A percentile compares a stretch with the other conserved stretches of the same genome.
phyloP scores from a whole-genome alignment of 1,140 invertebrate species.

The Cyrtorhinus lividipennis region DNA sequence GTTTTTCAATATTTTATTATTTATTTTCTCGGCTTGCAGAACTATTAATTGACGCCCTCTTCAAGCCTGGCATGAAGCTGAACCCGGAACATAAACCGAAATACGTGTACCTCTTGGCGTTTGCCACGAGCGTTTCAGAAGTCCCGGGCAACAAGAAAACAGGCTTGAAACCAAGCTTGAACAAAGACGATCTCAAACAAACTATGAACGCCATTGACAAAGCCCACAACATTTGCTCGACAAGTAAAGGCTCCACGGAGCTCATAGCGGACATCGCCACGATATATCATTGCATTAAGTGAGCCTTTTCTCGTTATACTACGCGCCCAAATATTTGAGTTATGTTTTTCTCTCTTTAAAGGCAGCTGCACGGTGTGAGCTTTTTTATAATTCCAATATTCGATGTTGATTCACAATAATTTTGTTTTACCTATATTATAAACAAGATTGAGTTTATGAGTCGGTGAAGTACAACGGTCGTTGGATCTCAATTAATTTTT shows the following conservation, averaged over 20 bases:
- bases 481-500: too few species aligned
- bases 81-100: conserved; percentile 96
- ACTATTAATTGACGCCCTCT: conserved; percentile 82
- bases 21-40: conserved; percentile 40
- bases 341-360: too few species aligned
- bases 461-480: too few species aligned
- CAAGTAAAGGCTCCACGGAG: conserved; percentile 83
- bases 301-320: conserved; percentile 26
- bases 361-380: too few species aligned
- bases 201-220: conserved; percentile 88
- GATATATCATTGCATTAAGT: conserved; percentile 83
- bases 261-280: conserved; percentile 76
- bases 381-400: too few species aligned
- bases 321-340: too few species aligned
- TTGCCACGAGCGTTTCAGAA: conserved; percentile 87
- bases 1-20: too few species aligned
- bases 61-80: conserved; percentile 81
- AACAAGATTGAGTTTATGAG: too few species aligned
- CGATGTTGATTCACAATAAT: too few species aligned
- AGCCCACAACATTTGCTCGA: conserved; percentile 78
- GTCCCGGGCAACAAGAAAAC: conserved; percentile 52
- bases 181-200: conserved; percentile 77
- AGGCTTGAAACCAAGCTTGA: conserved; percentile 40
- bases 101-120: conserved; percentile 89
- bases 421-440: too few species aligned